A percentile compares a stretch with the other conserved stretches of the same genome.
Conservation (phyloP, 2,113 vertebrate species). For the Opisthocomus hoazin region DNA sequence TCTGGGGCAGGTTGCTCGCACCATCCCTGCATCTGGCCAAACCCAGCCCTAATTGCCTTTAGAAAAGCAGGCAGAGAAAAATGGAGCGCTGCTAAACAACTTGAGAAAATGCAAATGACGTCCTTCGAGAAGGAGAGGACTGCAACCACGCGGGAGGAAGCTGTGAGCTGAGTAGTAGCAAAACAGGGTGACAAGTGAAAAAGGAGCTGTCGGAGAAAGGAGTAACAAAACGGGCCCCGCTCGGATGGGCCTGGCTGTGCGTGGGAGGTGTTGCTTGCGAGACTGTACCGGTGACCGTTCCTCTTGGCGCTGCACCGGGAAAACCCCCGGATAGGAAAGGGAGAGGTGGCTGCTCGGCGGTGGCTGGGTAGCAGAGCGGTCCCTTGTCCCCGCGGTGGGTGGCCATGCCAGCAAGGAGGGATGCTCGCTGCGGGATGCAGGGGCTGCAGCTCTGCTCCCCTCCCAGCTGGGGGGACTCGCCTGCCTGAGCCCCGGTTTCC, state of each 20-base stretch:
- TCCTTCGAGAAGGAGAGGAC: constrained; percentile 31
- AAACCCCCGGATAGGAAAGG: background rate
- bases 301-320: background rate
- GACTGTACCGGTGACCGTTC: constrained; percentile 16
- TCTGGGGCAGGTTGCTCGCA: background rate
- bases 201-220: constrained; percentile 55
- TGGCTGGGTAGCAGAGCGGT: fast-evolving
- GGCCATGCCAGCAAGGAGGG: background rate
- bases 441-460: background rate
- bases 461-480: background rate
- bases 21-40: background rate
- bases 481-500: background rate
- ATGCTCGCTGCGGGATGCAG: fast-evolving
- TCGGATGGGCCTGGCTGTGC: constrained; percentile 17
- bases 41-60: background rate
- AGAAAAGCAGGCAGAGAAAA: background rate
- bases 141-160: constrained; percentile 7
- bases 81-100: constrained; percentile 19
- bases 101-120: constrained; percentile 56
- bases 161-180: constrained; percentile 59
- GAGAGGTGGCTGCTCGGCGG: background rate
- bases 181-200: constrained; percentile 66
- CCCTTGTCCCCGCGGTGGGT: fast-evolving
- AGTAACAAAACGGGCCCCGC: constrained; percentile 39
- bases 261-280: constrained; percentile 49